A percentile compares a stretch with the other conserved stretches of the same genome.
Evolutionary conservation across 2,113 vertebrate genomes (phyloP).

Genomic region (Dicerorhinus sumatrensis): DNA sequence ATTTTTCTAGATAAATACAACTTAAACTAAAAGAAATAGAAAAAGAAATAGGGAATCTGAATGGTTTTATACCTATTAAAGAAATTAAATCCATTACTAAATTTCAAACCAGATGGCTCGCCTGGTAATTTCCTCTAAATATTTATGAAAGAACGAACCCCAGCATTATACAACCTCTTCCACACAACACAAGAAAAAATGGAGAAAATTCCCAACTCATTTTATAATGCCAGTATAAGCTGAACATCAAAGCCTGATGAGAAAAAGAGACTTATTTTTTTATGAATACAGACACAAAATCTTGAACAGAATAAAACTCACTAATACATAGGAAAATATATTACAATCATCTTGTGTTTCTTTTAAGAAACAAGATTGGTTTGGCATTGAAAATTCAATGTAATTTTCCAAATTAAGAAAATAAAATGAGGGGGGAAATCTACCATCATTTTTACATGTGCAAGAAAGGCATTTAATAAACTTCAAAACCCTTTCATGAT

Average conservation of each 20-base stretch:
- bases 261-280: not conserved
- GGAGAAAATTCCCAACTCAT: not conserved
- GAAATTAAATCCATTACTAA: not conserved
- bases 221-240: not conserved
- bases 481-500: not conserved
- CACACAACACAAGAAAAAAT: not conserved
- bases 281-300: not conserved
- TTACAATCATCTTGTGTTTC: not conserved
- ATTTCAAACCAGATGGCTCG: not conserved
- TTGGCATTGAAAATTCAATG: not conserved
- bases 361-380: not conserved
- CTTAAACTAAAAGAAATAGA: not conserved
- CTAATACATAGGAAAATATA: not conserved
- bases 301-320: not conserved
- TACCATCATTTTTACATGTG: not conserved
- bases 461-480: not conserved
- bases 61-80: not conserved
- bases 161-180: not conserved
- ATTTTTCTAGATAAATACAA: not conserved
- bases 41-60: not conserved
- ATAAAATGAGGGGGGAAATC: not conserved
- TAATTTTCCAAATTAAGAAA: constrained; percentile 18
- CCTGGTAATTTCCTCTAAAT: not conserved
- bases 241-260: not conserved
- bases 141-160: not conserved